phyloP scores from a whole-genome alignment of 2,113 vertebrate species.

The Poeciliopsis retropinna region DNA sequence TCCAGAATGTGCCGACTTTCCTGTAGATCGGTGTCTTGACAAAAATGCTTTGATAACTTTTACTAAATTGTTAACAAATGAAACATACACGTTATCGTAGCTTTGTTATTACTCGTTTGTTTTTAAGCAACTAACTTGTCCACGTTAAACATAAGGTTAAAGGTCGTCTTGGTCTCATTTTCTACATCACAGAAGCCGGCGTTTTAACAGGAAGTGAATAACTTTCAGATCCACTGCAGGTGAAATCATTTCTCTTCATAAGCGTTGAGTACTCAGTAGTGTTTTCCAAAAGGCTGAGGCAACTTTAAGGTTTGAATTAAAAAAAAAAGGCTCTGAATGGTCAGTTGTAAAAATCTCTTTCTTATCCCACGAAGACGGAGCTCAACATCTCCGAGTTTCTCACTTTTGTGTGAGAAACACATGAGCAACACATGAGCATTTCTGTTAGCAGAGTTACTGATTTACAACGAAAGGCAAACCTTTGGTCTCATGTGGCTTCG shows the following conservation, averaged over 20 bases:
- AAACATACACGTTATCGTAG: neutral
- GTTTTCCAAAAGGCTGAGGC: neutral
- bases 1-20: neutral
- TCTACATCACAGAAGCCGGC: neutral
- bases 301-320: neutral
- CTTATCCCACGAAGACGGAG: neutral
- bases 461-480: conserved; percentile 6
- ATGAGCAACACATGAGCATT: neutral
- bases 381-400: neutral
- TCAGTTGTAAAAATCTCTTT: neutral
- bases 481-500: neutral
- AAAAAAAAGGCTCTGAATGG: neutral
- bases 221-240: neutral
- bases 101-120: neutral
- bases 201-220: neutral
- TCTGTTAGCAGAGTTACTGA: neutral
- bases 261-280: neutral
- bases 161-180: neutral
- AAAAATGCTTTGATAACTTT: neutral
- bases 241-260: neutral
- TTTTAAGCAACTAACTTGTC: neutral
- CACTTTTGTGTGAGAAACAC: neutral
- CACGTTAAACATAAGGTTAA: neutral
- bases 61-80: neutral
- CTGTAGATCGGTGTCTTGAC: neutral